These are phyloP conservation scores for Linnaemya tessellans DNA, from an alignment of 2,888 invertebrate species.

Conservation along the genomic window DNA sequence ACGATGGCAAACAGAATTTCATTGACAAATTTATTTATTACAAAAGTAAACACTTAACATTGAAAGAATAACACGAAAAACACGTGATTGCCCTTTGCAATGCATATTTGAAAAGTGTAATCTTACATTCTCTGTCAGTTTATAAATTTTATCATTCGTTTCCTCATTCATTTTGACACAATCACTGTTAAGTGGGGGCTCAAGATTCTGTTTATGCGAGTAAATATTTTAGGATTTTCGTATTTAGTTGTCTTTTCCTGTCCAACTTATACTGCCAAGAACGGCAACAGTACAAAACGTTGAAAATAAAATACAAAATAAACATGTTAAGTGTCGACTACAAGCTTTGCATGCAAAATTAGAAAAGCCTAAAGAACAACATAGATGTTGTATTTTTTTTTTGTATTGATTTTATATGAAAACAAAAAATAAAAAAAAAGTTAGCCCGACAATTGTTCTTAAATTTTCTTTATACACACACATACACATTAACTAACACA, in stretches of 20 bases:
- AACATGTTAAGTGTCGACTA: conserved; percentile 33
- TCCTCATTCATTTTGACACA: conserved; percentile 41
- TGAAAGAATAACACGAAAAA: conserved; percentile 19
- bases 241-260: background rate
- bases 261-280: background rate
- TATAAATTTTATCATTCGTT: background rate
- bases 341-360: conserved; percentile 7
- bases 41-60: background rate
- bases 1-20: too few species aligned
- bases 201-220: conserved; percentile 38
- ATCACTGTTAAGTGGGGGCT: conserved; percentile 50
- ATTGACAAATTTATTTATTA: background rate
- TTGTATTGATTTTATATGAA: conserved; percentile 24
- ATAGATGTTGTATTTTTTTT: background rate
- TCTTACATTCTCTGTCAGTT: conserved; percentile 8
- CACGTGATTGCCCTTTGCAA: background rate
- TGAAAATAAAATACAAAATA: background rate
- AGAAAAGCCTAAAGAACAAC: background rate
- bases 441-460: conserved; percentile 1
- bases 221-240: conserved; percentile 26
- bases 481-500: background rate
- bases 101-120: background rate
- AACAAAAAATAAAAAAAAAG: background rate
- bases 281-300: background rate
- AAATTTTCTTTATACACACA: conserved; percentile 5